Evolutionary conservation across 2,888 invertebrate species (phyloP).

Genomic region (Sinotaia quadrata): DNA sequence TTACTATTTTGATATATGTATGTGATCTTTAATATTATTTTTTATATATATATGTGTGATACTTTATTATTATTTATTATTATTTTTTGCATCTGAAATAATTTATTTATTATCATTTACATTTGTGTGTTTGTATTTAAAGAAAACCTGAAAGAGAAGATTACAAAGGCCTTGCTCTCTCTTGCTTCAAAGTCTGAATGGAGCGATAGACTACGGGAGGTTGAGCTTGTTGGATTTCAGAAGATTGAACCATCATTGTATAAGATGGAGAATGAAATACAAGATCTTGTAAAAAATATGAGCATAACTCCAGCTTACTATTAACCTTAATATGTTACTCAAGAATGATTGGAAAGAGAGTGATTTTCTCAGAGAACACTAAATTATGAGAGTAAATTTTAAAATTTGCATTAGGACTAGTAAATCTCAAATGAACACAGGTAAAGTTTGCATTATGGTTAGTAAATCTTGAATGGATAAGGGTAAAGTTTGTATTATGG

Average conservation of each 20-base stretch:
- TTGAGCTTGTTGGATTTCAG: slow-evolving; percentile 48
- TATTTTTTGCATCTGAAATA: background rate
- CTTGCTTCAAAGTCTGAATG: slow-evolving; percentile 48
- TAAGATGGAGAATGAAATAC: slow-evolving; percentile 47
- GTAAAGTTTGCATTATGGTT: too few relatives aligned
- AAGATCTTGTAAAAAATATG: slow-evolving; percentile 42
- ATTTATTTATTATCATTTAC: background rate
- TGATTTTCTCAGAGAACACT: too few relatives aligned
- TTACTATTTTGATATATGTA: too few relatives aligned
- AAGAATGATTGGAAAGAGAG: background rate
- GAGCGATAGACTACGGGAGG: slow-evolving; percentile 40
- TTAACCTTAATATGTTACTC: slow-evolving; percentile 27
- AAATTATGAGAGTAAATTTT: too few relatives aligned
- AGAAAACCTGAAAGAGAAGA: slow-evolving; percentile 51
- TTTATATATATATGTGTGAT: background rate
- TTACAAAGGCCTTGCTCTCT: slow-evolving; percentile 50
- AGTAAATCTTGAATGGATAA: too few relatives aligned
- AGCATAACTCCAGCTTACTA: slow-evolving; percentile 54
- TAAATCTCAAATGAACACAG: too few relatives aligned
- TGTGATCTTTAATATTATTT: too few relatives aligned
- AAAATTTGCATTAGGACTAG: too few relatives aligned
- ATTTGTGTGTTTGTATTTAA: slow-evolving; percentile 23
- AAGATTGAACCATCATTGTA: slow-evolving; percentile 48
- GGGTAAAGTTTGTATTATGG: too few relatives aligned
- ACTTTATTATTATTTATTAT: background rate